These are phyloP conservation scores for Calonectris borealis DNA, from an alignment of 2,113 vertebrate species.

Conservation along the genomic window DNA sequence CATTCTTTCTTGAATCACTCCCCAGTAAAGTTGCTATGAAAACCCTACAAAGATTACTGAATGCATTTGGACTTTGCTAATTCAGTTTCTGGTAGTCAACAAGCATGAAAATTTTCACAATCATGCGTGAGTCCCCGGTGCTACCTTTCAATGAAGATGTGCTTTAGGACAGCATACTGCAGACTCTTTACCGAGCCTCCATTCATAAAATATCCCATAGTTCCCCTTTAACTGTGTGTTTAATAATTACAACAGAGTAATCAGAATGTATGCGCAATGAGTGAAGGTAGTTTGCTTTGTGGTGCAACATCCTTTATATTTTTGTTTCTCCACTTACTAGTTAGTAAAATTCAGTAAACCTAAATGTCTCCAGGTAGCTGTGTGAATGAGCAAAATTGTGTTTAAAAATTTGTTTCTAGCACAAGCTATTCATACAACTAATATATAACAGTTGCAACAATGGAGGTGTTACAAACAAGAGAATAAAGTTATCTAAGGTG, in stretches of 20 bases:
- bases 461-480: background rate
- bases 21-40: background rate
- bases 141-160: background rate
- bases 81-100: background rate
- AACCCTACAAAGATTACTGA: background rate
- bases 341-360: background rate
- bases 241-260: background rate
- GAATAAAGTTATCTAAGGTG: background rate
- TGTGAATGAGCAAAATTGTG: background rate
- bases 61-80: background rate
- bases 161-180: background rate
- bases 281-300: background rate
- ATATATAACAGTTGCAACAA: background rate
- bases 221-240: background rate
- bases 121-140: background rate
- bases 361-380: background rate
- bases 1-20: background rate
- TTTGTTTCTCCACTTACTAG: background rate
- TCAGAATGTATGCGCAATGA: background rate
- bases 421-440: background rate
- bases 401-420: background rate
- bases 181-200: background rate
- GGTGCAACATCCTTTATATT: background rate
- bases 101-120: background rate
- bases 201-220: background rate